Conservation (phyloP, 53 echinoderm and acorn worm genomes). For the Crossaster papposus region DNA sequence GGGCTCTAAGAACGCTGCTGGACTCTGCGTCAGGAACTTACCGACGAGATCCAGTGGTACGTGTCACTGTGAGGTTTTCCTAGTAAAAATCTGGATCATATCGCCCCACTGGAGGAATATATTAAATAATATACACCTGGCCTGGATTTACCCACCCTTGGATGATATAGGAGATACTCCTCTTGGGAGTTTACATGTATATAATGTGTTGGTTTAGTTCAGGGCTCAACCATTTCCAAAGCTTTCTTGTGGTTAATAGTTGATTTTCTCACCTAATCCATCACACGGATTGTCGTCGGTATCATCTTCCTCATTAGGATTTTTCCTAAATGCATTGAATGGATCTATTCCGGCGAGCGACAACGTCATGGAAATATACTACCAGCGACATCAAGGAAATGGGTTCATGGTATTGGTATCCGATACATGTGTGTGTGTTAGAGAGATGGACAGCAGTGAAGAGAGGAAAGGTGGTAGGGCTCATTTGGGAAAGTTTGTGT, state of each 20-base stretch:
- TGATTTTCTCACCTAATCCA: not conserved
- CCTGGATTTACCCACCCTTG: slow-evolving; percentile 24
- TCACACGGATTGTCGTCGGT: not conserved
- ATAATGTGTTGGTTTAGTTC: not conserved
- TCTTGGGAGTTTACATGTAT: not conserved
- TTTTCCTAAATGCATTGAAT: not conserved
- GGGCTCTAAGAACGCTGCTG: slow-evolving; percentile 84
- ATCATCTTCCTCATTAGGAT: not conserved
- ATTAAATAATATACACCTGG: not conserved
- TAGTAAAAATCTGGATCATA: not conserved
- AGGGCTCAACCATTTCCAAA: not conserved
- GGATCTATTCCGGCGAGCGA: not conserved
- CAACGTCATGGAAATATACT: slow-evolving; percentile 1
- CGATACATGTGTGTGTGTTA: not conserved
- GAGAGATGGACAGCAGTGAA: not conserved
- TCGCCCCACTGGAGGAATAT: not conserved
- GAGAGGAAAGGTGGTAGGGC: not conserved
- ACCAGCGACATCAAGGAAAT: not conserved
- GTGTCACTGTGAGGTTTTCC: slow-evolving; percentile 49
- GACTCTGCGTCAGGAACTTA: slow-evolving; percentile 95
- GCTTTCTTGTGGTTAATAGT: not conserved
- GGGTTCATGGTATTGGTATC: not conserved
- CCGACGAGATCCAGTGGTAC: slow-evolving; percentile 95
- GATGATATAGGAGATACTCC: not conserved
- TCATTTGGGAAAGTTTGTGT: not conserved